Base-by-base conservation (phyloP, 2,888 invertebrate species). In the Chydorus sphaericus region DNA sequence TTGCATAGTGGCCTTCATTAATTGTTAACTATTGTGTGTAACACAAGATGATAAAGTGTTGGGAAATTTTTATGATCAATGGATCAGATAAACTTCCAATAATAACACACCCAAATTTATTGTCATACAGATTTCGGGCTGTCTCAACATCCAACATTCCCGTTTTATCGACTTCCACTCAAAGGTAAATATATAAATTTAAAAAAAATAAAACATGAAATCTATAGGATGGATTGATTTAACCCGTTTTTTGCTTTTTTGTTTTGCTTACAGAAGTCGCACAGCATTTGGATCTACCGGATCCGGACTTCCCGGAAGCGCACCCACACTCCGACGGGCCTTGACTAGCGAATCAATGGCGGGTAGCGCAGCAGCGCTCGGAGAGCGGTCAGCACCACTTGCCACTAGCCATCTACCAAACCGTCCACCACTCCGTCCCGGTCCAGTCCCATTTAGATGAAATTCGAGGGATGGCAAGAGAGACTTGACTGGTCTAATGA, bases 51-150 rank as follows among this genome's bases (percentile, higher is more conserved):
- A n/a, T n/a, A n/a, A n/a, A n/a, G n/a, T n/a, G n/a, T n/a, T n/a
- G n/a, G n/a, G n/a, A n/a, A n/a, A n/a, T 28, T 50, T n/a, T n/a
- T n/a, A n/a, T n/a, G n/a, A n/a, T n/a, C n/a, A 18, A 28, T 29
- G 18, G 4, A 52, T 11, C 16, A 33, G 20, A 10, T 10, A 36
- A 33, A n/a, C 23, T 14, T 30, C 54, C 38, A 33, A 29, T 28
- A 3, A 37, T 20, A 16, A 28, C 33, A 28, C 23, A 30, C 29
- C 33, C 48, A 37, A 33, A 33, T 29, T 50, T 31, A 31, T 52
- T 50, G 49, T 50, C 54, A n/a, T n/a, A 7, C 16, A 39, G 39
- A 23, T 39, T 39, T 39, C 39, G 39, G 18, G 20, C 39, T n/a
- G 18, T 23, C 8, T 39, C 39, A 23, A 39, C 39, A 10, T 39